Base-by-base conservation (phyloP, 2,797 vertebrate genomes). In the Oreonectes daqikongensis region DNA sequence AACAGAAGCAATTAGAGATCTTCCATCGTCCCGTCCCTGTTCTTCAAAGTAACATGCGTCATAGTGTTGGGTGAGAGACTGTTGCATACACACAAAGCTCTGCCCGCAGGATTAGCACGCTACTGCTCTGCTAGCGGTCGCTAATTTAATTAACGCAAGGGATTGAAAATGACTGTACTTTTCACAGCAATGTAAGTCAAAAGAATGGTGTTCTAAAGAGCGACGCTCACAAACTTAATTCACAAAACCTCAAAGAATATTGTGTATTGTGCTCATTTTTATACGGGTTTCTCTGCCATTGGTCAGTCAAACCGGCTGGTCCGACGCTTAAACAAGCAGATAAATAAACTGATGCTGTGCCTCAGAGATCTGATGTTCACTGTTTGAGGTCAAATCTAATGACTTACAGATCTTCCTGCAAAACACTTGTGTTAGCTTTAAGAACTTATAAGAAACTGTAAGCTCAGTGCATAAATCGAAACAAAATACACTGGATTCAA, bases 81-180 rank as follows among this genome's bases (percentile, higher is more conserved):
- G 22, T 35, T n/a, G 26, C 75, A 44, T 5, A 77, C 81, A 77
- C 81, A 87, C 87, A 92, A 91, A 93, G 86, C 83, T 42, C 15
- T 81, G 87, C 87, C 86, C 86, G 44, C 22, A 89, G 90, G 89
- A 91, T 91, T 88, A 88, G 83, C 75, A 77, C 82, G 86, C 84
- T 85, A 86, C 87, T 91, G 88, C 91, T 89, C 90, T 77, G 86
- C 87, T 90, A 85, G 84, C 71, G 4, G 90, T 87, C 88, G 89
- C 86, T 91, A 90, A 92, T 93, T 93, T 87, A 92, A 92, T 92
- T 90, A 92, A 89, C 87, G 82, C 69, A 65, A 53, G 38, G 59
- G 79, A 81, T 88, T 90, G 82, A 87, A 59, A 85, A 42, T 14
- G 40, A 14, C 40, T 42, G 40, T 42, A 55, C 65, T 75, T 72